Conservation (phyloP, 2,888 invertebrate species). For the Leptinotarsa haldemani region DNA sequence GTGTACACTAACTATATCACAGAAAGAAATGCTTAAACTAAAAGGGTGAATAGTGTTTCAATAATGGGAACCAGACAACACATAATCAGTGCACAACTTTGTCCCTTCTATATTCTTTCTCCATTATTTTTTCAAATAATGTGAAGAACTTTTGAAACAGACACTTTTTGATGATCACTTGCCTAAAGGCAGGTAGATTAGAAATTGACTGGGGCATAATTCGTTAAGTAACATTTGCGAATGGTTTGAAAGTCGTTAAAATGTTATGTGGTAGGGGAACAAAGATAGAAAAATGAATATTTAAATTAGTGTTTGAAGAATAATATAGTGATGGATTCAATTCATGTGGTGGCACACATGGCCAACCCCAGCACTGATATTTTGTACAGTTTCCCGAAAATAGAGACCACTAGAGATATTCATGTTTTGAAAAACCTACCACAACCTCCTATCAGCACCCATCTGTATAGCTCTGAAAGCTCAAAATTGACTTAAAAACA, state of each 20-base stretch:
- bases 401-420: slow-evolving; percentile 14
- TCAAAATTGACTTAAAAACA: slow-evolving; percentile 14
- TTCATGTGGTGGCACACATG: slow-evolving; percentile 31
- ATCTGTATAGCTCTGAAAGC: not conserved
- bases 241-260: too few relatives aligned
- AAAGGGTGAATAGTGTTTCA: slow-evolving; percentile 32
- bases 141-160: slow-evolving; percentile 34
- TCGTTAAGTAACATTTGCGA: too few relatives aligned
- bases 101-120: slow-evolving; percentile 30
- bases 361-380: slow-evolving; percentile 37
- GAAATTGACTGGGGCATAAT: not conserved
- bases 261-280: too few relatives aligned
- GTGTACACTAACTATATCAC: slow-evolving; percentile 57
- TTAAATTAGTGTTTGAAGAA: not conserved
- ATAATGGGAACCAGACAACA: slow-evolving; percentile 39
- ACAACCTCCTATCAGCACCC: not conserved
- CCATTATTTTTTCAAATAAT: slow-evolving; percentile 39
- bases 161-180: slow-evolving; percentile 9
- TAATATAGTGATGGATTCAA: not conserved
- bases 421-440: slow-evolving; percentile 7
- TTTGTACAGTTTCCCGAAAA: slow-evolving; percentile 41
- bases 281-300: not conserved
- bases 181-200: not conserved
- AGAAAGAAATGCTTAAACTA: slow-evolving; percentile 58
- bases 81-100: slow-evolving; percentile 36